Evolutionary conservation across 1,140 invertebrate species (phyloP).

Genomic region (Macrotrachela quadricornifera): DNA sequence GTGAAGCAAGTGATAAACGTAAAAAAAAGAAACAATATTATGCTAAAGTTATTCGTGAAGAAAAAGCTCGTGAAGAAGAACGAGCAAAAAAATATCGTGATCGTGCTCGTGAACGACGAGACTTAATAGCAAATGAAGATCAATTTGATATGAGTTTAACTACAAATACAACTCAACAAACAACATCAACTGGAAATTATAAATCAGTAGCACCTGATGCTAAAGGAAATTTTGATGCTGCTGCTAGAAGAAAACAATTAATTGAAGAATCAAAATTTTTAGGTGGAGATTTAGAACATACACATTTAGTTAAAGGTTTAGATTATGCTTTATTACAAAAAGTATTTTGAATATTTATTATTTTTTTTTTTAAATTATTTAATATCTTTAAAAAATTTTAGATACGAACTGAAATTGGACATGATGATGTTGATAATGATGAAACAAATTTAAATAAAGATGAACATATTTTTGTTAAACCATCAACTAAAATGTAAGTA

Average conservation of each 20-base stretch:
- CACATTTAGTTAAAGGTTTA: slow-evolving; percentile 96
- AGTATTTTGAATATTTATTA: no score
- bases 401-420: no score
- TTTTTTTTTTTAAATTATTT: neutral
- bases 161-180: slow-evolving; percentile 48
- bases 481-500: no score
- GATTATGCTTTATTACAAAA: slow-evolving; percentile 98
- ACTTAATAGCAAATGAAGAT: slow-evolving; percentile 55
- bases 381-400: no score
- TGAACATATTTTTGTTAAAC: no score
- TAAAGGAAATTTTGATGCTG: slow-evolving; percentile 49
- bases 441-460: no score
- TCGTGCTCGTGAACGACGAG: slow-evolving; percentile 70
- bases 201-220: slow-evolving; percentile 60
- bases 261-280: slow-evolving; percentile 99
- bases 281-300: slow-evolving; percentile 99
- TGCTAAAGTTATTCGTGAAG: slow-evolving; percentile 76
- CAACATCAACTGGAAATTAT: slow-evolving; percentile 41
- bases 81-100: slow-evolving; percentile 82
- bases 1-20: neutral
- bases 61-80: slow-evolving; percentile 82
- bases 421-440: neutral
- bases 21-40: slow-evolving; percentile 36
- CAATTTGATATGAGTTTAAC: slow-evolving; percentile 41
- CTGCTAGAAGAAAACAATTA: slow-evolving; percentile 74